phyloP scores from a whole-genome alignment of 1,140 invertebrate genomes.

The Oreohelix idahoensis region DNA sequence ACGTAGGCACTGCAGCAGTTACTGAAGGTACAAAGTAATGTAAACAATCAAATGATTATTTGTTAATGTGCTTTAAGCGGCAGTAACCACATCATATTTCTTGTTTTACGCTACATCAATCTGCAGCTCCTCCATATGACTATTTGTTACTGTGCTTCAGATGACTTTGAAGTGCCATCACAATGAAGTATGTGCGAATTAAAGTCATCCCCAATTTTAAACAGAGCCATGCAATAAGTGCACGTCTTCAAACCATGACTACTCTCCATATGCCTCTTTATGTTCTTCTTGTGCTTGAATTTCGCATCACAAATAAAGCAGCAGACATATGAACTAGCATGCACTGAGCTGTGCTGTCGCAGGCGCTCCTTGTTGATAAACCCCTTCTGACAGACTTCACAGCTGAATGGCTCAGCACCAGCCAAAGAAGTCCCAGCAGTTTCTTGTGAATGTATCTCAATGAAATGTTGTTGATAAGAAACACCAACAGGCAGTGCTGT shows the following conservation, averaged over 20 bases:
- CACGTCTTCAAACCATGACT: slow-evolving; percentile 29
- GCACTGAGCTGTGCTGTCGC: slow-evolving; percentile 23
- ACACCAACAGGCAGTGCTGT: slow-evolving; percentile 7
- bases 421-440: neutral
- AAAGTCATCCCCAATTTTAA: slow-evolving; percentile 30
- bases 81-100: too few relatives aligned
- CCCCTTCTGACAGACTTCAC: slow-evolving; percentile 8
- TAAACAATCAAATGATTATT: too few relatives aligned
- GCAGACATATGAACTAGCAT: neutral
- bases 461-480: slow-evolving; percentile 2
- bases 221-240: slow-evolving; percentile 3
- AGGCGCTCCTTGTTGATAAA: slow-evolving; percentile 17
- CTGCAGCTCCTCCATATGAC: too few relatives aligned
- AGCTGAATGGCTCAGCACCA: neutral
- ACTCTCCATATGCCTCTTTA: slow-evolving; percentile 28
- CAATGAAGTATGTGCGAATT: slow-evolving; percentile 24
- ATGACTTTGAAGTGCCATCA: neutral
- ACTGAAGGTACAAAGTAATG: too few relatives aligned
- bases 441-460: slow-evolving; percentile 2
- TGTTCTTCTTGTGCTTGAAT: slow-evolving; percentile 36
- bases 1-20: too few relatives aligned
- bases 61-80: too few relatives aligned
- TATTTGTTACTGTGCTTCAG: neutral
- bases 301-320: slow-evolving; percentile 32
- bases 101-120: too few relatives aligned